phyloP scores from a whole-genome alignment of 2,797 vertebrate species.

The Trichosurus vulpecula region DNA sequence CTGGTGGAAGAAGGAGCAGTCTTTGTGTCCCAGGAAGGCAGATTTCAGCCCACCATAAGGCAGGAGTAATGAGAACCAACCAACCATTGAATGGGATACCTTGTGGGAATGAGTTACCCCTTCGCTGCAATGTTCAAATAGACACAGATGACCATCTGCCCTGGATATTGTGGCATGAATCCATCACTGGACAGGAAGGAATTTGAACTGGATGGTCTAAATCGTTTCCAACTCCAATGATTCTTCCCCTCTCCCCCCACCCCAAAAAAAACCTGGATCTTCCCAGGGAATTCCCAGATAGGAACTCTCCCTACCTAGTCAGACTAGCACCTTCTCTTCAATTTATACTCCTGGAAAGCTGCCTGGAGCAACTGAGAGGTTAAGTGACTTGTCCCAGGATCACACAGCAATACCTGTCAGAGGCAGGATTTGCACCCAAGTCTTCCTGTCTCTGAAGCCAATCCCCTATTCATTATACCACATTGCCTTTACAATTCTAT shows the following conservation, averaged over 20 bases:
- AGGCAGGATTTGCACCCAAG: neutral
- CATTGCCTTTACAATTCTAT: neutral
- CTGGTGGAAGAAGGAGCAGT: neutral
- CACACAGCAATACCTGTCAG: neutral
- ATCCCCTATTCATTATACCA: neutral
- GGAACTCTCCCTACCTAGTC: neutral
- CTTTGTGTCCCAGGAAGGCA: neutral
- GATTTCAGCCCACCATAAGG: neutral
- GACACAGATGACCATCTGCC: neutral
- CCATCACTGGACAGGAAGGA: neutral
- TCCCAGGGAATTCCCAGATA: neutral
- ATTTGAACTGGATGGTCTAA: neutral
- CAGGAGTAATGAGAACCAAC: neutral
- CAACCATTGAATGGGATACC: neutral
- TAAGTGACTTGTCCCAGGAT: neutral
- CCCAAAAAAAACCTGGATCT: neutral
- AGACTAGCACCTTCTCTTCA: neutral
- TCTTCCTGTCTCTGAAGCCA: neutral
- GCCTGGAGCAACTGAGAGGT: neutral
- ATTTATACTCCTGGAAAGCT: neutral
- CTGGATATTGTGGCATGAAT: neutral
- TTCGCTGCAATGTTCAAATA: neutral
- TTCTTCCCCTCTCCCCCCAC: neutral
- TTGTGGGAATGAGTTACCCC: neutral
- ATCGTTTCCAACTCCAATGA: neutral